Evolutionary conservation across 2,797 vertebrate species (phyloP).

Genomic region (Neosalanx taihuensis): DNA sequence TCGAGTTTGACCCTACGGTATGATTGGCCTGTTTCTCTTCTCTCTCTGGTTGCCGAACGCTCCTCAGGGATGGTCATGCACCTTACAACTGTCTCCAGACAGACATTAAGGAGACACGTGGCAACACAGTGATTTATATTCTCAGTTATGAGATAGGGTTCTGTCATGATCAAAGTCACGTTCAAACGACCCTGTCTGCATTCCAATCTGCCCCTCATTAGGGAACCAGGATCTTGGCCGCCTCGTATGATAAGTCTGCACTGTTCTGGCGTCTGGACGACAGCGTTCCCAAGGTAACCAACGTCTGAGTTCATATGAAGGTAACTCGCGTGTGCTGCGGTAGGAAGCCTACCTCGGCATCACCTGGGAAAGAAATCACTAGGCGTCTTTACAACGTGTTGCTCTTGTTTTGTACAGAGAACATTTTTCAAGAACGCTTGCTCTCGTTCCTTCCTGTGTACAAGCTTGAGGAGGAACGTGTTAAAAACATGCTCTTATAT

Average conservation of each 20-base stretch:
- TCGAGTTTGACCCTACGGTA: constrained; percentile 83
- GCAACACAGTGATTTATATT: not conserved
- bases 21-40: constrained; percentile 21
- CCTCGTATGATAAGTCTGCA: constrained; percentile 81
- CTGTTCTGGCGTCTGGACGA: constrained; percentile 82
- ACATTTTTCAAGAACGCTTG: not conserved
- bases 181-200: not conserved
- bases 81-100: not conserved
- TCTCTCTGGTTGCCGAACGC: not conserved
- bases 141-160: too few relatives aligned
- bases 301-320: not conserved
- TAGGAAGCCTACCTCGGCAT: not conserved
- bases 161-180: too few relatives aligned
- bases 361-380: not conserved
- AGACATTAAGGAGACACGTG: not conserved
- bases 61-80: not conserved
- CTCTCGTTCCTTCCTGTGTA: not conserved
- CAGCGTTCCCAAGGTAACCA: constrained; percentile 75
- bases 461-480: not conserved
- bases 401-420: not conserved
- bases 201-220: constrained; percentile 37
- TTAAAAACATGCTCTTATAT: not conserved
- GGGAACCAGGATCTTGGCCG: constrained; percentile 78
- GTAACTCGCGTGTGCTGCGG: not conserved
- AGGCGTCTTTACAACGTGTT: not conserved